Percentiles rank a stretch among this genome's conserved stretches.
These are phyloP conservation scores for Sebastes schlegelii DNA, from an alignment of 2,113 vertebrate species.

Conservation along the genomic window DNA sequence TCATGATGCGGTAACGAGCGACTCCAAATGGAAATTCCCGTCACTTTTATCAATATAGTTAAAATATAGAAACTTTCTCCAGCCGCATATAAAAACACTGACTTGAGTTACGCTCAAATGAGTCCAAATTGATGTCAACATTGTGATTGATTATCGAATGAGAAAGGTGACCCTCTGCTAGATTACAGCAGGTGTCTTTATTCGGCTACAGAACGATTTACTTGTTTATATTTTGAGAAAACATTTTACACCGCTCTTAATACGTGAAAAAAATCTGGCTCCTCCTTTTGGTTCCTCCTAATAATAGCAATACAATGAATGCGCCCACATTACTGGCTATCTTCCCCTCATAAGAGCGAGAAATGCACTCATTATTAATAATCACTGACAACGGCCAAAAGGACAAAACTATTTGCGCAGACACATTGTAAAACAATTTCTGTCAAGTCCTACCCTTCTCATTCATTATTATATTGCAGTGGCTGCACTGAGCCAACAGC, in stretches of 20 bases:
- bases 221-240: background rate
- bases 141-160: background rate
- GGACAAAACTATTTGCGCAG: background rate
- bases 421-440: slow-evolving; percentile 10
- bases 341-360: background rate
- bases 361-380: slow-evolving; percentile 8
- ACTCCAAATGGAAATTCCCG: slow-evolving; percentile 22
- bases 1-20: slow-evolving; percentile 12
- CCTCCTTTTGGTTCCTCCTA: slow-evolving; percentile 4
- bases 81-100: slow-evolving; percentile 1
- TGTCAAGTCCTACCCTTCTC: background rate
- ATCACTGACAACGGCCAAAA: slow-evolving; percentile 15
- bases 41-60: slow-evolving; percentile 13
- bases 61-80: slow-evolving; percentile 2
- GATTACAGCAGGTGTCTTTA: background rate
- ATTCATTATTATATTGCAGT: background rate
- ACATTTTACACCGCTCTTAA: background rate
- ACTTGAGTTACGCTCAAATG: background rate
- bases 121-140: slow-evolving; percentile 15
- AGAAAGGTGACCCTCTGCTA: background rate
- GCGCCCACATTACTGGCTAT: background rate
- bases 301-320: background rate
- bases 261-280: background rate
- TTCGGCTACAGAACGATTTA: background rate
- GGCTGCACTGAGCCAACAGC: background rate